Evolutionary conservation across 2,113 vertebrate species (phyloP).

Genomic region (Barnardius zonarius): DNA sequence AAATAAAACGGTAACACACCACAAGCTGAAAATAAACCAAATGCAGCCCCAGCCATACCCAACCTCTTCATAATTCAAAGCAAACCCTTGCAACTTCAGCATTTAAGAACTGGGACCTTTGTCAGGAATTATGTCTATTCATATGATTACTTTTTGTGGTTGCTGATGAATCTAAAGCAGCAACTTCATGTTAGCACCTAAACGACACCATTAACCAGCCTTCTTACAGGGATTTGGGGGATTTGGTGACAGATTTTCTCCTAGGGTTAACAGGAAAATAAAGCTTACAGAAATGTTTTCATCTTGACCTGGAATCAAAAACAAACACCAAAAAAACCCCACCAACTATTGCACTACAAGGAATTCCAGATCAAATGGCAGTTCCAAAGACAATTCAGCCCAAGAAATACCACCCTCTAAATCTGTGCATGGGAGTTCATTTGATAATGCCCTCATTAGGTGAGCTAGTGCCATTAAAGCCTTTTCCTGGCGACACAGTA

Average conservation of each 20-base stretch:
- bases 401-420: neutral
- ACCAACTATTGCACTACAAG: neutral
- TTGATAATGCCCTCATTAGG: neutral
- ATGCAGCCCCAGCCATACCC: neutral
- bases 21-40: constrained; percentile 12
- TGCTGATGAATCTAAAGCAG: neutral
- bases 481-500: neutral
- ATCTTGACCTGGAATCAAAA: neutral
- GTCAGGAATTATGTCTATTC: neutral
- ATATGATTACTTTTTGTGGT: neutral
- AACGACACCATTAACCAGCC: neutral
- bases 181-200: neutral
- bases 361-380: neutral
- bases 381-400: neutral
- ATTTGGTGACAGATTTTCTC: neutral
- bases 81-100: neutral
- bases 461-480: neutral
- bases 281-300: neutral
- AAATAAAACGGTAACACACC: constrained; percentile 21
- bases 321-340: no score
- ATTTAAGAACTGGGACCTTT: neutral
- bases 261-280: neutral
- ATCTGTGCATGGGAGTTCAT: neutral
- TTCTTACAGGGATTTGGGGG: neutral
- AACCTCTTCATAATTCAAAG: neutral